phyloP scores from a whole-genome alignment of 1,140 invertebrate genomes.

The Formica exsecta region DNA sequence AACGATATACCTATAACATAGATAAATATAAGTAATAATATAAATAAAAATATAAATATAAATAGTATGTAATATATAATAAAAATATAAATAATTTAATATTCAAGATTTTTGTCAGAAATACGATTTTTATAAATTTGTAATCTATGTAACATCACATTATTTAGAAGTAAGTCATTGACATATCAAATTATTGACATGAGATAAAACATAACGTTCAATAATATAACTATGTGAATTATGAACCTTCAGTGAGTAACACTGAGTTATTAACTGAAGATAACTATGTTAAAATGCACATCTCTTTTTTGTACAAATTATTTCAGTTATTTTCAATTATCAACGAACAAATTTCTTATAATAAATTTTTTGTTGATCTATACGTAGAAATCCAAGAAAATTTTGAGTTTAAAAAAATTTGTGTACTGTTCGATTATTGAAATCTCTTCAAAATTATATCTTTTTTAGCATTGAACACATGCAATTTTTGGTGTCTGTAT shows the following conservation, averaged over 20 bases:
- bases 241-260: not conserved
- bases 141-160: not conserved
- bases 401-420: not conserved
- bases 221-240: not conserved
- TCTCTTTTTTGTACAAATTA: not conserved
- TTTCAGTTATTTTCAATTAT: not conserved
- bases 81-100: not conserved
- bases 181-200: not conserved
- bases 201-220: not conserved
- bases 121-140: not conserved
- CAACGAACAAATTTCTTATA: not conserved
- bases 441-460: not conserved
- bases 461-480: not conserved
- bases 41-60: too few relatives aligned
- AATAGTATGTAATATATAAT: too few relatives aligned
- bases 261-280: conserved; percentile 17
- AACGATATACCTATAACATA: too few relatives aligned
- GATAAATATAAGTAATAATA: too few relatives aligned
- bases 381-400: not conserved
- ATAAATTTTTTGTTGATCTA: not conserved
- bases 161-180: not conserved
- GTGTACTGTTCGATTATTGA: not conserved
- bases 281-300: not conserved
- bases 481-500: not conserved
- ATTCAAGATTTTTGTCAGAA: not conserved